phyloP scores from a whole-genome alignment of 2,888 invertebrate species.

The Anagyrus pseudococci region DNA sequence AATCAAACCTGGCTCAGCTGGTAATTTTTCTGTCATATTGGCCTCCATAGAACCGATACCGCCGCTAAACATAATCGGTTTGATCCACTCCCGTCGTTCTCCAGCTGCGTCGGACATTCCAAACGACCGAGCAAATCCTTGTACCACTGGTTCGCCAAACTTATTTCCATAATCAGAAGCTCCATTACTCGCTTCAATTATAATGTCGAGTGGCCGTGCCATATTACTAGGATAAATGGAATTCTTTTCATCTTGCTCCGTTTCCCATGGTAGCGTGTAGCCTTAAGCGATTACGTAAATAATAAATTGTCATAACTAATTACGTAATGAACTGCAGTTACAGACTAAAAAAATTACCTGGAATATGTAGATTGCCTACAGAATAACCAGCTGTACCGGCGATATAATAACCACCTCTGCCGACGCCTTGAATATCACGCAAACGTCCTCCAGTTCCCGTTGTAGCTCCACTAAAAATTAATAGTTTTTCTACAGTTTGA shows the following conservation, averaged over 20 bases:
- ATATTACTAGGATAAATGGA: slow-evolving; percentile 84
- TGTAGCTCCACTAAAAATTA: slow-evolving; percentile 83
- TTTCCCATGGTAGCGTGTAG: slow-evolving; percentile 89
- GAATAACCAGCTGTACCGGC: slow-evolving; percentile 97
- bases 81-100: slow-evolving; percentile 89
- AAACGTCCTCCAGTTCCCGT: slow-evolving; percentile 97
- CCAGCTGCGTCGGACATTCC: slow-evolving; percentile 74
- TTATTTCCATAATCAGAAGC: slow-evolving; percentile 99
- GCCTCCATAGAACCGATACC: slow-evolving; percentile 92
- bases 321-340: not conserved
- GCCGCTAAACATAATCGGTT: slow-evolving; percentile 99
- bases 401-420: slow-evolving; percentile 90
- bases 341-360: slow-evolving; percentile 66
- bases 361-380: slow-evolving; percentile 90
- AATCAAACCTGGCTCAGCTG: slow-evolving; percentile 72
- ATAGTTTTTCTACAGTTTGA: not conserved
- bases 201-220: slow-evolving; percentile 86
- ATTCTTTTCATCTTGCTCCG: slow-evolving; percentile 52
- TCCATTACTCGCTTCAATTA: slow-evolving; percentile 96
- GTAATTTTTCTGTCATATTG: slow-evolving; percentile 78
- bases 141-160: slow-evolving; percentile 94
- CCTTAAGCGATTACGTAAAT: slow-evolving; percentile 68
- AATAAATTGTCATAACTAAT: too few relatives aligned
- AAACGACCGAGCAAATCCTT: slow-evolving; percentile 91
- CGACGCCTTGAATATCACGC: slow-evolving; percentile 93